A percentile compares a stretch with the other conserved stretches of the same genome.
These are phyloP conservation scores for Eupelmus urozonus DNA, from an alignment of 2,888 invertebrate genomes.

Conservation along the genomic window DNA sequence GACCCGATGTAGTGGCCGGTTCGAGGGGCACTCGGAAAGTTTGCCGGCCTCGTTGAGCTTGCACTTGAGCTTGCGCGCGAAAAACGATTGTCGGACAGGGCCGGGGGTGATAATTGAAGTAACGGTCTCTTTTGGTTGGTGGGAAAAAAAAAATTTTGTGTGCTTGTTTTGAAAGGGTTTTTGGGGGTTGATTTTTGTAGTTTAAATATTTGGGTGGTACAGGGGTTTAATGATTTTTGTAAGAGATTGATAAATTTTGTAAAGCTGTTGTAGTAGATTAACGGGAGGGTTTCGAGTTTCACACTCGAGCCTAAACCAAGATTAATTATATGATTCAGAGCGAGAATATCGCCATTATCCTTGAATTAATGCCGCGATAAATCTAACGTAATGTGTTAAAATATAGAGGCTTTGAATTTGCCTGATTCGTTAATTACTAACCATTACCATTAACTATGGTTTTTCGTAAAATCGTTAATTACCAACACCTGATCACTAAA, in stretches of 20 bases:
- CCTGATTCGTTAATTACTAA: slow-evolving; percentile 26
- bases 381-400: slow-evolving; percentile 29
- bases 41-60: no score
- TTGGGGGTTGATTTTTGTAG: no score
- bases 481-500: no score
- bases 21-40: no score
- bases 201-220: no score
- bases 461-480: no score
- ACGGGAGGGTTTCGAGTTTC: slow-evolving; percentile 14
- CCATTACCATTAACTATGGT: background rate
- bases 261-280: background rate
- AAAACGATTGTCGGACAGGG: no score
- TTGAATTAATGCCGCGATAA: slow-evolving; percentile 46
- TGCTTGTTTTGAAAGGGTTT: no score
- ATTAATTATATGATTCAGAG: slow-evolving; percentile 38
- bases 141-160: background rate
- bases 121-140: background rate
- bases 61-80: no score
- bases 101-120: no score
- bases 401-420: slow-evolving; percentile 23
- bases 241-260: background rate
- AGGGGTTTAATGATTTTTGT: no score
- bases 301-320: slow-evolving; percentile 11
- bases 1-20: no score
- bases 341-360: slow-evolving; percentile 27